Percentiles rank a stretch among this genome's conserved stretches.
phyloP scores from a whole-genome alignment of 1,140 invertebrate species.

The Zaprionus taronus region DNA sequence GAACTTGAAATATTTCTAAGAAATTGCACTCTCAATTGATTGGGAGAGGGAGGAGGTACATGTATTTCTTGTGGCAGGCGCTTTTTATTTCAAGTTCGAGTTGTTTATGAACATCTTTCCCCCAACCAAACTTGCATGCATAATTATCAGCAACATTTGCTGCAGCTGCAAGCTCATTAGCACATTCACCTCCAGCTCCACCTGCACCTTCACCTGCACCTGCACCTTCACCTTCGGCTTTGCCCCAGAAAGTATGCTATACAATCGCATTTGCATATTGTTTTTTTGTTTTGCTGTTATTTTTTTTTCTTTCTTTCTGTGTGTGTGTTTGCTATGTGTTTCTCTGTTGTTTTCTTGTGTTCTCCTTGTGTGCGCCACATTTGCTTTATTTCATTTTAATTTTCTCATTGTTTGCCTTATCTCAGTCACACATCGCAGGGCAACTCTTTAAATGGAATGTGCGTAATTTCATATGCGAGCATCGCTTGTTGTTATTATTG shows the following conservation, averaged over 20 bases:
- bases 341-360: conserved; percentile 16
- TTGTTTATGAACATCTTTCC: not conserved
- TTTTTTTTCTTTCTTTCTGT: not conserved
- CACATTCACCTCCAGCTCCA: conserved; percentile 6
- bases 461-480: conserved; percentile 35
- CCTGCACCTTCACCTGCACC: not conserved
- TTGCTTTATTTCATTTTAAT: conserved; percentile 73
- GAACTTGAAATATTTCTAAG: not conserved
- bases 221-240: conserved; percentile 6
- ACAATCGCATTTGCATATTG: conserved; percentile 48
- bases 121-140: conserved; percentile 11
- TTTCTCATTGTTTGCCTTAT: conserved; percentile 58
- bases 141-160: conserved; percentile 31
- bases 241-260: conserved; percentile 23
- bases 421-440: conserved; percentile 51
- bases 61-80: not conserved
- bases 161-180: conserved; percentile 24
- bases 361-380: conserved; percentile 28
- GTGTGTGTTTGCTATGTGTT: conserved; percentile 14
- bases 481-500: conserved; percentile 14
- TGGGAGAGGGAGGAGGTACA: too few relatives aligned
- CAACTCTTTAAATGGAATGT: conserved; percentile 63
- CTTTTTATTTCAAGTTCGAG: not conserved
- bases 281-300: conserved; percentile 25
- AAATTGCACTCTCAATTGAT: not conserved